Evolutionary conservation across 2,113 vertebrate species (phyloP).

Genomic region (Excalfactoria chinensis): DNA sequence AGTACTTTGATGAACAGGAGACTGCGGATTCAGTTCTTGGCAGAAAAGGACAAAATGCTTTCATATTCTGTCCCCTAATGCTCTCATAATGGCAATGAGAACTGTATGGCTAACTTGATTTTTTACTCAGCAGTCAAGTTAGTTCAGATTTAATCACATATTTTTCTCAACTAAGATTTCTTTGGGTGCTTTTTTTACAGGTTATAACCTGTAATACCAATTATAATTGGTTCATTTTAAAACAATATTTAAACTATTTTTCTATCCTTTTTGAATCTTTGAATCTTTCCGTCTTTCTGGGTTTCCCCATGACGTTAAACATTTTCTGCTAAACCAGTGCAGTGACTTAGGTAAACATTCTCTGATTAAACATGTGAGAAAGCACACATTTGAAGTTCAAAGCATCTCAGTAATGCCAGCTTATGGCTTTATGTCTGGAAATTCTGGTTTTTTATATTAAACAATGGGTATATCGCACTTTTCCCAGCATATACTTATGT

Average conservation of each 20-base stretch:
- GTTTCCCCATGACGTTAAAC: not conserved
- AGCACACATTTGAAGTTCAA: constrained; percentile 38
- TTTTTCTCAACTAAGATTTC: not conserved
- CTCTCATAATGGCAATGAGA: not conserved
- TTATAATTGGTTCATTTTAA: not conserved
- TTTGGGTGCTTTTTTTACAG: not conserved
- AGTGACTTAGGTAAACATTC: constrained; percentile 27
- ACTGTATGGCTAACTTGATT: not conserved
- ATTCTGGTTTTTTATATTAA: constrained; percentile 55
- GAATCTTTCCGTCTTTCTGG: not conserved
- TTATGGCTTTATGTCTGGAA: constrained; percentile 45
- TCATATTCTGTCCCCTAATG: not conserved
- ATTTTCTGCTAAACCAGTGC: constrained; percentile 34
- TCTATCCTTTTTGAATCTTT: not conserved
- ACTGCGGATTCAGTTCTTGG: not conserved
- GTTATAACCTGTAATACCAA: not conserved
- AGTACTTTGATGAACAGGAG: not conserved
- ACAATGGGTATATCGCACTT: not conserved
- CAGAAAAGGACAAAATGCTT: not conserved
- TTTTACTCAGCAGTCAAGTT: not conserved
- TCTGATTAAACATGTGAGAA: constrained; percentile 72
- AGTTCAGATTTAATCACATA: not conserved
- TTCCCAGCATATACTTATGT: not conserved
- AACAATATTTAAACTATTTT: not conserved
- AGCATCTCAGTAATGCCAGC: not conserved